Evolutionary conservation across 2,113 vertebrate genomes (phyloP), one percentile per base, ranked within the genome.

Genomic region (Boulengeromyrus knoepffleri): DNA sequence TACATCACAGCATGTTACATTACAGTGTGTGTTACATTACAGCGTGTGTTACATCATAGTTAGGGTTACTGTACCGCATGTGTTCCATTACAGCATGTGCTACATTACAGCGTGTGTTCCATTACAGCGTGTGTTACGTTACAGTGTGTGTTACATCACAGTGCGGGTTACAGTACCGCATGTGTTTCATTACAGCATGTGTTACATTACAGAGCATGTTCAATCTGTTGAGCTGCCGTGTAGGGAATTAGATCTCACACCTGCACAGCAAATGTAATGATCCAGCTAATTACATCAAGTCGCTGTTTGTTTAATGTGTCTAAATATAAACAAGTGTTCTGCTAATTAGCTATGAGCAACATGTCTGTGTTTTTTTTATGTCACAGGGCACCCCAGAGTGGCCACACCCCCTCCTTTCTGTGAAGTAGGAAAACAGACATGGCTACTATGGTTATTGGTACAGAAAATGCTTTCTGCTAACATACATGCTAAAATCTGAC

Each of bases 231-330:
- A 91, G 84, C 87, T 90, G 45, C 88, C 31, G 90, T 89, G 84
- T 49, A n/a, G 45, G 91, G 88, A 89, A 91, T 91, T 92, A 89
- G 91, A 88, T 91, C 88, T 77, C 92, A 91, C 91, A 93, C 93
- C 91, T 95, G 93, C 92, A 92, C 91, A 90, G 85, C 91, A 27
- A 88, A 88, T 90, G 92, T 93, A 93, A 93, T 90, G 90, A 90
- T 92, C 88, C 92, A 88, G 87, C 89, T 94, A 93, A 95, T 94
- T 94, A 93, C 89, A 94, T 94, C 89, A 91, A 92, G 90, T 90
- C 90, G 90, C 80, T 93, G 91, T 91, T 91, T 91, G 89, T 90
- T 90, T 91, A 91, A 91, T 91, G 87, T 90, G 91, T 62, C 85
- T 92, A 92, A 94, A 94, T 89, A 90, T 77, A 89, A 87, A 47